Base-by-base conservation (phyloP, 2,888 invertebrate species). In the Baccha elongata region DNA sequence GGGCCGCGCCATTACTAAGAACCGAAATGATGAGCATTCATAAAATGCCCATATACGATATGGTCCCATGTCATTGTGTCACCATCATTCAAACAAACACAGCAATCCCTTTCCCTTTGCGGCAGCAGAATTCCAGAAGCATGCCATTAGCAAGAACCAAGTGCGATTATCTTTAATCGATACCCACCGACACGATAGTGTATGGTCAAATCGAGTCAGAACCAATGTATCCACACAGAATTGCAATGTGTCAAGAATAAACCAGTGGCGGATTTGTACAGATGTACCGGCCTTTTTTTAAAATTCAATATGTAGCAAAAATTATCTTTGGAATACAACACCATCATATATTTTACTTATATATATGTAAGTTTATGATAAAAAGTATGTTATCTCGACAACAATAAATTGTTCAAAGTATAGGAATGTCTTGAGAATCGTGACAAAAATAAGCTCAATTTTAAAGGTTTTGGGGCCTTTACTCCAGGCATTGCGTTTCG, bases 91-190 rank as follows among this genome's bases (percentile, higher is more conserved):
- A 52, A 67, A 67, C 71, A 50, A 80, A 44, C 52, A 74, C 52
- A 74, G 40, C 50, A 64, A 13, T 35, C 48, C 42, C 35, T n/a
- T 40, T n/a, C 35, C 23, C 52, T 13, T 37, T 44, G 26, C 3
- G 23, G 26, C 23, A 23, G 67, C 72, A 46, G 72, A 78, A 83
- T 83, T 72, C 73, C 78, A 83, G 76, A 83, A 83, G 83, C 83
- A 83, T 83, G 83, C 83, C 83, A 78, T 83, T 78, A 83, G 83
- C 72, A 42, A 68, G 72, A 73, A 64, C 32, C 60, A 53, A 81
- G 69, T 58, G 64, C 72, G 78, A 83, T 73, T 83, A 72, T 76
- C 62, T 76, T 76, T 50, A 76, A 83, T 83, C 81, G 76, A 76
- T 83, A 71, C 58, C 48, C n/a, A n/a, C 55, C 53, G 23, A 10